Evolutionary conservation across 2,113 vertebrate genomes (phyloP).

Genomic region (Eurystomus gularis): DNA sequence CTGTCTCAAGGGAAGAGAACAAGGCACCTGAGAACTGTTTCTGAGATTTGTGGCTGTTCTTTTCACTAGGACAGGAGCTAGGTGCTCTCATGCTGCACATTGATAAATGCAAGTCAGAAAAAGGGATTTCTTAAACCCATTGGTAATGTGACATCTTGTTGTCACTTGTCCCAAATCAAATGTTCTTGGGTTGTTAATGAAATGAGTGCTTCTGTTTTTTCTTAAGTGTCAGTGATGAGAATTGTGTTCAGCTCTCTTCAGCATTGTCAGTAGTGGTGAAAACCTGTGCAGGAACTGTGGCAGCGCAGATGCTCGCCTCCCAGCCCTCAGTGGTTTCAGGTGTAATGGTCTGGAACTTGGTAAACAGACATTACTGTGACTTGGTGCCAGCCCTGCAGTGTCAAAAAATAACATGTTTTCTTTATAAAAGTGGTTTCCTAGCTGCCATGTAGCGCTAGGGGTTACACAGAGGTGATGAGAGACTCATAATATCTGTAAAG

Average conservation of each 20-base stretch:
- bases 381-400: accelerated
- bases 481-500: accelerated
- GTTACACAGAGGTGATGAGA: not conserved
- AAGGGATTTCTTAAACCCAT: accelerated
- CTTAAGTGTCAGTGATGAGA: not conserved
- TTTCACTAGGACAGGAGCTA: not conserved
- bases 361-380: not conserved
- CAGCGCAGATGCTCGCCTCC: accelerated
- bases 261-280: not conserved
- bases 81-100: accelerated
- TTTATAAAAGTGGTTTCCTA: not conserved
- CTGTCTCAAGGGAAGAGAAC: accelerated
- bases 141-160: not conserved
- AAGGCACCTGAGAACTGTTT: not conserved
- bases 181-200: not conserved
- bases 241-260: not conserved
- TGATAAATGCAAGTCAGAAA: not conserved
- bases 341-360: not conserved
- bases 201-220: not conserved
- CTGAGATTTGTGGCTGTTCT: not conserved
- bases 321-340: not conserved
- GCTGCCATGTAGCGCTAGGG: accelerated
- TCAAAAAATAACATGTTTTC: not conserved
- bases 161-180: not conserved
- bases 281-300: not conserved